Conservation (phyloP, 2,888 invertebrate species). For the Selenia dentaria region DNA sequence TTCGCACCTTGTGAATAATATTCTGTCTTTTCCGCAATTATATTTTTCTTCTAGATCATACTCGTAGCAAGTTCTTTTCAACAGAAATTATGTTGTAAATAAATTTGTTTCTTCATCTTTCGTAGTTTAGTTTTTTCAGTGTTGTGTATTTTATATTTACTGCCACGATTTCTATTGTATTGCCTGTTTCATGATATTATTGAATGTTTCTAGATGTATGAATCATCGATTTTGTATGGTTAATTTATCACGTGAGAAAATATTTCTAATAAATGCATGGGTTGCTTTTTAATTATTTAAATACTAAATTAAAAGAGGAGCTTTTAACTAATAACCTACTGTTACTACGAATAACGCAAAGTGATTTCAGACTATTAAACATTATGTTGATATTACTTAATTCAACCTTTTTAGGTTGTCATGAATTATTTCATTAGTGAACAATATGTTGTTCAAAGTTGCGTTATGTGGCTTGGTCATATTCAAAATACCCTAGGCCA, state of each 20-base stretch:
- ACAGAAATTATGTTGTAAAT: constrained; percentile 30
- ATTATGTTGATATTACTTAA: too few relatives aligned
- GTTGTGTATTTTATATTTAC: constrained; percentile 35
- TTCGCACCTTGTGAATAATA: constrained; percentile 83
- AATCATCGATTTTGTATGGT: constrained; percentile 31
- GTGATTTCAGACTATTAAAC: too few relatives aligned
- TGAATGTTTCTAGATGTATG: constrained; percentile 32
- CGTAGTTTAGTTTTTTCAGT: constrained; percentile 43
- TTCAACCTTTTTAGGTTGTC: too few relatives aligned
- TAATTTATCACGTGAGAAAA: constrained; percentile 29
- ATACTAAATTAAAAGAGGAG: too few relatives aligned
- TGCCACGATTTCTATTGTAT: constrained; percentile 28
- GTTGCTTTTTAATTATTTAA: constrained; percentile 19
- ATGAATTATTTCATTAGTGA: too few relatives aligned
- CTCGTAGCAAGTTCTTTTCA: constrained; percentile 33
- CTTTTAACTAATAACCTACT: too few relatives aligned
- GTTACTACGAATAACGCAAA: too few relatives aligned
- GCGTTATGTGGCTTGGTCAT: too few relatives aligned
- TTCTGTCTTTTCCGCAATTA: constrained; percentile 67
- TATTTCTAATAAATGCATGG: constrained; percentile 26
- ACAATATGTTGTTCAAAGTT: too few relatives aligned
- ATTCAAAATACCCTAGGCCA: too few relatives aligned
- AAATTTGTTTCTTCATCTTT: constrained; percentile 29
- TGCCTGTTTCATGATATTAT: constrained; percentile 35
- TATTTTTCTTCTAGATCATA: constrained; percentile 54